Evolutionary conservation across 2,888 invertebrate species (phyloP).

Genomic region (Dasysyrphus albostriatus): DNA sequence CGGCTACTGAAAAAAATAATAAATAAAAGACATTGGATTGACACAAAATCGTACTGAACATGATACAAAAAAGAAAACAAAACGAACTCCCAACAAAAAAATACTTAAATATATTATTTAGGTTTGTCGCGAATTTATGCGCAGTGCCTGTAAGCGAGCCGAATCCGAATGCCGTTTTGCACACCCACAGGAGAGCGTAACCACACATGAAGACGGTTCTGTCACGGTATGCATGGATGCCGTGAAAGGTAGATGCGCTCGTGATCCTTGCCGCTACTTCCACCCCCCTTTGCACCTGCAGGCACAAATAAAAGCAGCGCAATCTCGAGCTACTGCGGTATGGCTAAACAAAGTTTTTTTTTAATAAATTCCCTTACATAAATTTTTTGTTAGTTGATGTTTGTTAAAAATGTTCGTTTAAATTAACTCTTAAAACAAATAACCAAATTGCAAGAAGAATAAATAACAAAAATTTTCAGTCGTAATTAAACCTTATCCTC

Average conservation of each 20-base stretch:
- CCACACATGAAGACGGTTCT: constrained; percentile 98
- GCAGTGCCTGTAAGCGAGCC: constrained; percentile 98
- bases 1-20: constrained; percentile 47
- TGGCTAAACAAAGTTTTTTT: constrained; percentile 83
- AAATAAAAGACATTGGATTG: constrained; percentile 46
- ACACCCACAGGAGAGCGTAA: constrained; percentile 98
- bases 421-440: constrained; percentile 21
- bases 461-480: constrained; percentile 3
- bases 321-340: constrained; percentile 96
- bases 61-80: constrained; percentile 65
- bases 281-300: constrained; percentile 99
- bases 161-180: constrained; percentile 99
- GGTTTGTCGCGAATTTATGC: constrained; percentile 99
- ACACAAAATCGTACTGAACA: constrained; percentile 53
- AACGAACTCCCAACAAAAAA: constrained; percentile 72
- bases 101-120: constrained; percentile 84
- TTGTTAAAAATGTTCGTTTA: constrained; percentile 30
- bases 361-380: constrained; percentile 46
- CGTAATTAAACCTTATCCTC: neutral
- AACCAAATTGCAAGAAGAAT: constrained; percentile 12
- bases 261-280: constrained; percentile 99
- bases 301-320: constrained; percentile 99
- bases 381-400: constrained; percentile 49
- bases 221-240: constrained; percentile 99
- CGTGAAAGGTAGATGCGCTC: constrained; percentile 99